Conservation (phyloP, 2,888 invertebrate species). For the Caradrina clavipalpis region DNA sequence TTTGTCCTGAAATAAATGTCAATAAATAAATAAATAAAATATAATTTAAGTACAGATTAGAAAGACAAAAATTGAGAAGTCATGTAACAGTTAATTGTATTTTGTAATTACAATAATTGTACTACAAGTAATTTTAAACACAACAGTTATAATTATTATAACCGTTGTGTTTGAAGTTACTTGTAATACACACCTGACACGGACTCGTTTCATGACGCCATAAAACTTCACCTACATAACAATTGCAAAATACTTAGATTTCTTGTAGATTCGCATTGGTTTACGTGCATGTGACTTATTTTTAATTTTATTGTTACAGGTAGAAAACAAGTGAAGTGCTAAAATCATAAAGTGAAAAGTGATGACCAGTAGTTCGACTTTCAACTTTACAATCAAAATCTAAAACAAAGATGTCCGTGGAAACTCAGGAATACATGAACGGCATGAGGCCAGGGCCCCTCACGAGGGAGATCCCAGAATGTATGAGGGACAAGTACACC, state of each 20-base stretch:
- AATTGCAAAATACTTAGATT: not conserved
- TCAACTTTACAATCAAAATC: conserved; percentile 17
- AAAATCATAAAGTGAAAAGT: conserved; percentile 63
- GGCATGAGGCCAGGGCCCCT: conserved; percentile 85
- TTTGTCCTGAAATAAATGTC: too few species aligned
- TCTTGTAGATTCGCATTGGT: not conserved
- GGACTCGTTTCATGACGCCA: not conserved
- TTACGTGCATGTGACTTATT: not conserved
- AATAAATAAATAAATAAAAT: too few species aligned
- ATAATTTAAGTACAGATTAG: too few species aligned
- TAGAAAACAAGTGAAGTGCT: conserved; percentile 59
- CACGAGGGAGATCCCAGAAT: conserved; percentile 87
- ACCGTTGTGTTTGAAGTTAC: too few species aligned
- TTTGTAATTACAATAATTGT: conserved; percentile 18
- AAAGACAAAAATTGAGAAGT: not conserved
- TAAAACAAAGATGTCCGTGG: conserved; percentile 76
- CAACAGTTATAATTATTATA: not conserved
- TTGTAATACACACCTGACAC: not conserved
- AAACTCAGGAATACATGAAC: conserved; percentile 85
- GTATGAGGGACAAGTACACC: conserved; percentile 88
- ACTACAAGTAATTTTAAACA: too few species aligned
- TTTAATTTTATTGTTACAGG: conserved; percentile 67
- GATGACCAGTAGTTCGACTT: conserved; percentile 70
- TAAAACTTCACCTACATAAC: not conserved
- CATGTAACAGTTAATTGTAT: conserved; percentile 11